These are phyloP conservation scores for Onchidella celtica DNA, from an alignment of 2,888 invertebrate species.

Conservation along the genomic window DNA sequence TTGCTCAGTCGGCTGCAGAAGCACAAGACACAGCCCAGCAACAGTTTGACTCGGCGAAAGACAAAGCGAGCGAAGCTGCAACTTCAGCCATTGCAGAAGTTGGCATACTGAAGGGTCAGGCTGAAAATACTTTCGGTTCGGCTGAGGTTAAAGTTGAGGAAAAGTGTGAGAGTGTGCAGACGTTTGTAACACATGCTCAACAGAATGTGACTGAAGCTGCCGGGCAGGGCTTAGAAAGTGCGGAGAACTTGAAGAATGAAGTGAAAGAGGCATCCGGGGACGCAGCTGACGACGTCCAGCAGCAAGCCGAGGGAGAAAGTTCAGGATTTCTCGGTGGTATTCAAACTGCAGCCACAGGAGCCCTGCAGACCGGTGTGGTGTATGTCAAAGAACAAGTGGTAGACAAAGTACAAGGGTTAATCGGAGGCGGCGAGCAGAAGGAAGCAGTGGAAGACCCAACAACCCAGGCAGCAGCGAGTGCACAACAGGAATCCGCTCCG, in stretches of 20 bases:
- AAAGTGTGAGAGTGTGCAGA: not conserved
- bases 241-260: not conserved
- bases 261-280: not conserved
- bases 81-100: not conserved
- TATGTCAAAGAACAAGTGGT: conserved; percentile 20
- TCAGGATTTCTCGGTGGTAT: not conserved
- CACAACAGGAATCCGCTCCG: not conserved
- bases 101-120: not conserved
- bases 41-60: not conserved
- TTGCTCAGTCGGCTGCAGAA: not conserved
- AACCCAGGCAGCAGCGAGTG: not conserved
- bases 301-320: not conserved
- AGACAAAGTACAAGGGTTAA: not conserved
- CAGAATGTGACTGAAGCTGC: not conserved
- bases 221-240: not conserved
- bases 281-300: not conserved
- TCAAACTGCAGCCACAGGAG: conserved; percentile 5
- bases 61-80: not conserved
- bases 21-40: not conserved
- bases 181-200: not conserved
- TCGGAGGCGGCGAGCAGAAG: not conserved
- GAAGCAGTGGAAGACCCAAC: not conserved
- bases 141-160: not conserved
- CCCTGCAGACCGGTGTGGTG: not conserved
- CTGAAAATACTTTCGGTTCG: not conserved